Evolutionary conservation across 2,113 vertebrate genomes (phyloP), one percentile per base, ranked within the genome.

Genomic region (Colinus virginianus): DNA sequence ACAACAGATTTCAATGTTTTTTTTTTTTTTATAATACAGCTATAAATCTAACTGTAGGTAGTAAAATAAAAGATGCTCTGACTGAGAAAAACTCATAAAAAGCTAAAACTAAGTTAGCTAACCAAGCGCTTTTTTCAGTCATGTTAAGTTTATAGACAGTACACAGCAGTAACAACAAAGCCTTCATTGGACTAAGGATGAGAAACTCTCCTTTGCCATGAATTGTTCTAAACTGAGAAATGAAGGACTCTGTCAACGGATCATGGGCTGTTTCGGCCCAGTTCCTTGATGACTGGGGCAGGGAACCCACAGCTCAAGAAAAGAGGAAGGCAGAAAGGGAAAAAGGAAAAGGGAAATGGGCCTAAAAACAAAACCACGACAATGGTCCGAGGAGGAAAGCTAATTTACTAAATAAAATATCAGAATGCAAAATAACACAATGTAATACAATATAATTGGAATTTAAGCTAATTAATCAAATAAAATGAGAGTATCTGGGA

Each of bases 121-220:
- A 85, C 56, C 5, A 46, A 51, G 53, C 23, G 17, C 40, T 0
- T 2, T 61, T 25, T 32, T 5, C 17, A 34, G 26, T 86, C 15
- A 20, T 1, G 2, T 8, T 1, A 0, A 49, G 11, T 0, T 13
- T 40, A 5, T 64, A 5, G 40, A 28, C 43, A 13, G 32, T 61
- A 13, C 12, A 53, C 13, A 42, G 15, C 43, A n/a, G 45, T 62
- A 19, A 17, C 15, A 45, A 62, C 0, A 1, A 90, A 70, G 7
- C 0, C 20, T 72, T 87, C 15, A 56, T 25, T n/a, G 77, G n/a
- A n/a, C 13, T 42, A 55, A 56, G 74, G 6, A 53, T 36, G 18
- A 67, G 21, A 7, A 2, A 84, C 42, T 1, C 1, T 11, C 3
- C 8, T 36, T 83, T 66, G 5, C 19, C 36, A 46, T 30, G 56